Percentiles rank a stretch among this genome's conserved stretches.
These are phyloP conservation scores for Lindbergichthys nudifrons DNA, from an alignment of 2,797 vertebrate genomes.

Conservation along the genomic window DNA sequence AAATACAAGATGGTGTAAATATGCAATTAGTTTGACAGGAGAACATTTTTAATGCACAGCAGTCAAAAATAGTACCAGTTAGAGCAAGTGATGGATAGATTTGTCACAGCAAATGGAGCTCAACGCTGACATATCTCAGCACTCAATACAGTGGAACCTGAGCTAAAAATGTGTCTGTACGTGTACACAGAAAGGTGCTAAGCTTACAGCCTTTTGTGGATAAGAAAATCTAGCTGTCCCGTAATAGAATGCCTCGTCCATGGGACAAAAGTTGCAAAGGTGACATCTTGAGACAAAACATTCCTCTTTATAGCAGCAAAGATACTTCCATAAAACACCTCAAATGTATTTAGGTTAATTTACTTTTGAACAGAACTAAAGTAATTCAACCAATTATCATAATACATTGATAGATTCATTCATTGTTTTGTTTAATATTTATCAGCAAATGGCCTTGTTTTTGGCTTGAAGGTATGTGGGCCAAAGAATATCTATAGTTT, in stretches of 20 bases:
- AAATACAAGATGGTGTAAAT: neutral
- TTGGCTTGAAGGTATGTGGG: too few relatives aligned
- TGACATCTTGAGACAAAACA: conserved; percentile 10
- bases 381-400: neutral
- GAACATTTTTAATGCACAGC: neutral
- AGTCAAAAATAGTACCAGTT: conserved; percentile 7
- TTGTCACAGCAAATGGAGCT: conserved; percentile 24
- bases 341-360: neutral
- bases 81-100: conserved; percentile 13
- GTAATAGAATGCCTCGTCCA: conserved; percentile 7
- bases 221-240: neutral
- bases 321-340: neutral
- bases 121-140: conserved; percentile 3
- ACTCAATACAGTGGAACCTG: neutral
- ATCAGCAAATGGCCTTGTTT: too few relatives aligned
- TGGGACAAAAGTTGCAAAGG: neutral
- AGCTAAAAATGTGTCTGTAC: conserved; percentile 7
- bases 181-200: conserved; percentile 6
- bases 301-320: neutral
- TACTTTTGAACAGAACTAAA: neutral
- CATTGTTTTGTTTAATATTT: neutral
- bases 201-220: neutral
- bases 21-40: neutral
- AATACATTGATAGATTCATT: neutral
- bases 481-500: too few relatives aligned